Base-by-base conservation (phyloP, 2,888 invertebrate genomes). In the Heliconius hortense region DNA sequence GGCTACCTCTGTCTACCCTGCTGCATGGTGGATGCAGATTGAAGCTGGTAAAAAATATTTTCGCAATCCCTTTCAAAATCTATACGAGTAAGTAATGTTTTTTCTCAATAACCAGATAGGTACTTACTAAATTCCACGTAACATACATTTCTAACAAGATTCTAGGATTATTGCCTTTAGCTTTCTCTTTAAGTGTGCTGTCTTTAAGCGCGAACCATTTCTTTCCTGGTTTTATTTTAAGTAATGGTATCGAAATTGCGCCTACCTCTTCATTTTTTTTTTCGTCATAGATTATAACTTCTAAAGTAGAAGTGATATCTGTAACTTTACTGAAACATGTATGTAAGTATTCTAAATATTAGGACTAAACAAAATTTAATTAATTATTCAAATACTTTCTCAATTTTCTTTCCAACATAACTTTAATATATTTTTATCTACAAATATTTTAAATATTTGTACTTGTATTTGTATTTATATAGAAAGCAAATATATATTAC, bases 141-240 rank as follows among this genome's bases (percentile, higher is more conserved):
- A 99, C 95, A 78, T 95, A 96, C 95, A 99, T 95, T 93, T 99
- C 99, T 64, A 99, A 89, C 48, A 98, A 94, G 83, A 99, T 97
- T 88, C 95, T 89, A 0, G 98, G 97, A 78, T 96, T 96, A 82
- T 95, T 96, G 35, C 99, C 99, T 90, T 98, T 98, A 7, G 98
- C 98, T 74, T 97, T 94, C 26, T 96, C 95, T 75, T 96, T 94
- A 76, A 98, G 93, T 84, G 98, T 98, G 84, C 97, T 96, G 87
- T 99, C 99, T 89, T 99, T 99, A 59, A 99, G 94, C 0, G 97
- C 97, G 89, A 98, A 99, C 99, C 99, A 99, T 83, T 97, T 95
- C 86, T 97, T 97, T 82, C 97, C 97, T 86, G 97, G 97, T 80
- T 96, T 95, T 82, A 99, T 96, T 84, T 96, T 94, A 71, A 98